These are phyloP conservation scores for Pelochelys cantorii DNA, from an alignment of 2,797 vertebrate genomes.

Conservation along the genomic window DNA sequence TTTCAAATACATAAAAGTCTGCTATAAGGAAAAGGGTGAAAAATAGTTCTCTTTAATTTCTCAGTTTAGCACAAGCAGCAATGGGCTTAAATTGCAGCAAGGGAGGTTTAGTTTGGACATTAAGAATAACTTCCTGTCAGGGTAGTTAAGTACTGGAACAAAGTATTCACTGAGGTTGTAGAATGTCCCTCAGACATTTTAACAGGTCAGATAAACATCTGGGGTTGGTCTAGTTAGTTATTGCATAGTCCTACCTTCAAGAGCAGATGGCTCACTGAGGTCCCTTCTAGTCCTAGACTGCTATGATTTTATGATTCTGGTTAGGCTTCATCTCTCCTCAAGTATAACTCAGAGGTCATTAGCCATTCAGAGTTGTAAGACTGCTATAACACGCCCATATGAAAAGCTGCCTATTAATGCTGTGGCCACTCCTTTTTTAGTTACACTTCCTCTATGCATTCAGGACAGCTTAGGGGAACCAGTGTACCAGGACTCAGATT, in stretches of 20 bases:
- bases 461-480: background rate
- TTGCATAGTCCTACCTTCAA: background rate
- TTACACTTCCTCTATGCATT: background rate
- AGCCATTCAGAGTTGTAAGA: background rate
- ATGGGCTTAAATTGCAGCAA: background rate
- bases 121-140: background rate
- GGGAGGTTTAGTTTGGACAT: background rate
- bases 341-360: background rate
- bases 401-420: background rate
- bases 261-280: background rate
- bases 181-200: background rate
- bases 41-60: background rate
- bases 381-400: background rate
- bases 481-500: background rate
- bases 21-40: background rate
- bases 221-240: background rate
- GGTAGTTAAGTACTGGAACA: background rate
- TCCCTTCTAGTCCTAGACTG: background rate
- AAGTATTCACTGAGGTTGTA: background rate
- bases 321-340: background rate
- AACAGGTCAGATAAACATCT: background rate
- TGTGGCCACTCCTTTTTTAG: background rate
- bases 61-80: background rate
- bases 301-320: background rate
- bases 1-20: background rate